These are phyloP conservation scores for Ailurus styani DNA, from an alignment of 2,113 vertebrate species.

Conservation along the genomic window DNA sequence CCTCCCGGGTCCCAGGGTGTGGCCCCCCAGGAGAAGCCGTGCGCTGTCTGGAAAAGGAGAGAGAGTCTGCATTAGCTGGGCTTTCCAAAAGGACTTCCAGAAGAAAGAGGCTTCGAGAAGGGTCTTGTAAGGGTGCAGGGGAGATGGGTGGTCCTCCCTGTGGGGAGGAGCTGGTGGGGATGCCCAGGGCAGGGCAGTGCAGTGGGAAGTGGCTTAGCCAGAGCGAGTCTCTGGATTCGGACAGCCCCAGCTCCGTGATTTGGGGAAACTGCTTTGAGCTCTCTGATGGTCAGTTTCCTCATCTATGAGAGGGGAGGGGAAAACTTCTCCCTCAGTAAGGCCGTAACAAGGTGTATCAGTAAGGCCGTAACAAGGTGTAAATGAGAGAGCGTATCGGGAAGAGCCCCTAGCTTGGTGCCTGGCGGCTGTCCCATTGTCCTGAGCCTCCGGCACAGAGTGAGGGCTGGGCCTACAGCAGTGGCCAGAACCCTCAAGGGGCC, in stretches of 20 bases:
- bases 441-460: neutral
- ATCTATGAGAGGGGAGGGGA: neutral
- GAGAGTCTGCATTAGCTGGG: neutral
- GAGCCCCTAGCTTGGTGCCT: neutral
- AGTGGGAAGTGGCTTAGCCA: neutral
- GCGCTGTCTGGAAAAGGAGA: neutral
- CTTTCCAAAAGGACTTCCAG: neutral
- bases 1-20: neutral
- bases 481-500: neutral
- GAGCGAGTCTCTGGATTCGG: neutral
- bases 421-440: neutral
- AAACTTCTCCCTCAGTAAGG: neutral
- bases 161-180: neutral
- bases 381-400: fast-evolving
- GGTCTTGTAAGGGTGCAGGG: fast-evolving
- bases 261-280: neutral
- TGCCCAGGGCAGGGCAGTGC: fast-evolving
- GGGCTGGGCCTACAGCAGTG: neutral
- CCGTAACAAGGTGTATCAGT: neutral
- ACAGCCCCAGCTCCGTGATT: neutral
- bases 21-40: neutral
- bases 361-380: neutral
- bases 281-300: neutral
- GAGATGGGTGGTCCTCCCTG: neutral
- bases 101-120: neutral